A percentile compares a stretch with the other conserved stretches of the same genome.
Conservation (phyloP, 2,888 invertebrate species). For the Lepidochrysops patricia region DNA sequence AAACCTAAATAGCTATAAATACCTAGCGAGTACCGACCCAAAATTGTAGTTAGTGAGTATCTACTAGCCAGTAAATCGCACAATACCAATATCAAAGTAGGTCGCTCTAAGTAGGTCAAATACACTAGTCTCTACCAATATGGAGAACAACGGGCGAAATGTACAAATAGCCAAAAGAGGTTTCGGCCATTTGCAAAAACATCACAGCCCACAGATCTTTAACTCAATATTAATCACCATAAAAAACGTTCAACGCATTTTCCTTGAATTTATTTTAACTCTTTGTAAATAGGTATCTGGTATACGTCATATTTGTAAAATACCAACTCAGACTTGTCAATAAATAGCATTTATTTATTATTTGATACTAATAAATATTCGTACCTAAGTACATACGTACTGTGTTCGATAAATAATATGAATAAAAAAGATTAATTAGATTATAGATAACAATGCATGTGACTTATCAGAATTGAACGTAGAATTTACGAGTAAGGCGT, state of each 20-base stretch:
- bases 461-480: neutral
- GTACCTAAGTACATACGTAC: neutral
- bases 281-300: too few species aligned
- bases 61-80: constrained; percentile 7
- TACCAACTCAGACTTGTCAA: neutral
- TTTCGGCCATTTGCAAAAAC: constrained; percentile 2
- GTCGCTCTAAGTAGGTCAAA: constrained; percentile 42
- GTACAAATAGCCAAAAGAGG: neutral
- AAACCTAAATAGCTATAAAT: neutral
- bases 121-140: constrained; percentile 25
- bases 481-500: neutral
- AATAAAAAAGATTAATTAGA: too few species aligned
- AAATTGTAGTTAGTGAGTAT: neutral
- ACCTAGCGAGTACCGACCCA: neutral
- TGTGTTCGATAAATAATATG: neutral
- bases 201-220: neutral
- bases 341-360: neutral
- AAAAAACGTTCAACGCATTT: neutral
- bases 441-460: neutral
- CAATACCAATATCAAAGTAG: constrained; percentile 47
- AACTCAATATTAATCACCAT: neutral
- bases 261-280: neutral
- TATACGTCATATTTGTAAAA: too few species aligned
- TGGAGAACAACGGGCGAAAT: constrained; percentile 16
- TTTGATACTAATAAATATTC: neutral